Base-by-base conservation (phyloP, 2,113 vertebrate species). In the Trematomus loennbergii region DNA sequence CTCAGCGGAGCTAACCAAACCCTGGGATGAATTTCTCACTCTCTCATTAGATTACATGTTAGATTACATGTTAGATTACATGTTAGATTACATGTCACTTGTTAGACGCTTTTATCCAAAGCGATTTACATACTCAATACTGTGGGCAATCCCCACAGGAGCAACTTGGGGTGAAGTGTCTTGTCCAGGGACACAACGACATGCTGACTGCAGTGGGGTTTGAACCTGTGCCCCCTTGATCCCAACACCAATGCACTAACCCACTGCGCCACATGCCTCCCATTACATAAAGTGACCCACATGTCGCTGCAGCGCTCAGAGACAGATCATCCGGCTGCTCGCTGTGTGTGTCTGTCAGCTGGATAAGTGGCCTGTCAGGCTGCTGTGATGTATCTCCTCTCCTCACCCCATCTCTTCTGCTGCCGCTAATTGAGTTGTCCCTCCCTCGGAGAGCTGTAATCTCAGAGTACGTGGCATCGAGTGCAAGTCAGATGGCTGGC, bases 351-450 rank as follows among this genome's bases (percentile, higher is more conserved):
- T 88, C 86, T 92, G 89, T 90, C 88, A 88, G 88, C 78, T 75
- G 87, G 84, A 92, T 92, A 91, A 91, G 90, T 91, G 84, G 85
- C 75, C 83, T 91, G 92, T 91, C 91, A 89, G 86, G 85, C 74
- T 29, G 48, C 64, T 60, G 75, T 91, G 91, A 93, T 93, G 65
- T 81, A 92, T 92, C 48, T 62, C 69, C 86, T 87, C 60, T 78
- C 29, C 79, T 80, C 75, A 55, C 33, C 74, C 29, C 25, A 1
- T 62, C 52, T 65, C 66, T 67, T 52, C 52, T 72, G 50, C 73
- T 65, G 75, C 53, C 64, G 74, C 86, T 91, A 87, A 91, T 89
- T 85, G 80, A 90, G 74, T 72, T 65, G 55, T 71, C 62, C 63
- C 40, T 71, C 61, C 81, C 65, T 81, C 69, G 8, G 78, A 75